A percentile compares a stretch with the other conserved stretches of the same genome.
phyloP scores from a whole-genome alignment of 2,797 vertebrate genomes.

The Macropodus opercularis region DNA sequence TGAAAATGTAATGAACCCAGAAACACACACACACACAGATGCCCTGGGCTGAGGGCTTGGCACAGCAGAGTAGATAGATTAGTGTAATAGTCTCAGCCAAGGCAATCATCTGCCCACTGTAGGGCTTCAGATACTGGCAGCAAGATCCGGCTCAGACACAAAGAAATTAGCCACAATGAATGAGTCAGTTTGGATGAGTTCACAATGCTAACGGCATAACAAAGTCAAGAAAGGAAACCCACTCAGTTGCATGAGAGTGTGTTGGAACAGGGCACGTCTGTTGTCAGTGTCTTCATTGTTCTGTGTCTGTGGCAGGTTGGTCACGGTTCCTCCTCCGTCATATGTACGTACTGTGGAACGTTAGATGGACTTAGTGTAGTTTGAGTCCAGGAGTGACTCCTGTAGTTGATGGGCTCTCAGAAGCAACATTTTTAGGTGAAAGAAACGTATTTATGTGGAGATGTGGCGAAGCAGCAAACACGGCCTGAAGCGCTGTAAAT shows the following conservation, averaged over 20 bases:
- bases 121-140: constrained; percentile 73
- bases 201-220: constrained; percentile 46
- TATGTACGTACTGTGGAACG: constrained; percentile 1
- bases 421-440: constrained; percentile 7
- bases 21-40: constrained; percentile 33
- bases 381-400: constrained; percentile 15
- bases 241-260: constrained; percentile 46
- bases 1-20: constrained; percentile 56
- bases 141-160: constrained; percentile 66
- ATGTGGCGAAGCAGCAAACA: constrained; percentile 6
- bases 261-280: constrained; percentile 7
- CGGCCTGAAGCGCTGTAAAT: constrained; percentile 4
- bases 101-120: constrained; percentile 78
- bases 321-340: constrained; percentile 14
- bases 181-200: constrained; percentile 66
- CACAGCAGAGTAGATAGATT: constrained; percentile 75
- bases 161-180: constrained; percentile 70
- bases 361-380: constrained; percentile 17
- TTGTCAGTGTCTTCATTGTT: constrained; percentile 32
- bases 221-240: constrained; percentile 31
- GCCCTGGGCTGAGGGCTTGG: constrained; percentile 72
- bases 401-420: constrained; percentile 17
- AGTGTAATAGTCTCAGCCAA: constrained; percentile 78
- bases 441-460: constrained; percentile 8
- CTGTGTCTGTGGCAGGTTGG: constrained; percentile 24